These are phyloP conservation scores for Nannospalax galili DNA, from an alignment of 2,113 vertebrate species.

Conservation along the genomic window DNA sequence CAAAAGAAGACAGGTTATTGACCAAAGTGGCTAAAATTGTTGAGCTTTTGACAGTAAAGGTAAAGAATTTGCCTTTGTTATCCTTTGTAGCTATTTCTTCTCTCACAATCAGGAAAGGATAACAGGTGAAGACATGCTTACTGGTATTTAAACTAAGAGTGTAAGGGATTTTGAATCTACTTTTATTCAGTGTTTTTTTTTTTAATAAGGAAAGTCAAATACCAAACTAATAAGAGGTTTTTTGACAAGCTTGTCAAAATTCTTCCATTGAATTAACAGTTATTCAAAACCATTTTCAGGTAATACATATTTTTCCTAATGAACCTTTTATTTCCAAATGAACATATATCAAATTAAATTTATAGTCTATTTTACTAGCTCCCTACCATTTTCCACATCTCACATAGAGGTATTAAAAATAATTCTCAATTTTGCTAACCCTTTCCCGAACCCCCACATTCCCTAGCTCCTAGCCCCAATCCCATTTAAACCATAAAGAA, in stretches of 20 bases:
- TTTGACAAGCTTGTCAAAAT: background rate
- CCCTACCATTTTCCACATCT: background rate
- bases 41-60: slow-evolving; percentile 44
- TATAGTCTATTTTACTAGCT: background rate
- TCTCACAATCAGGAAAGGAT: background rate
- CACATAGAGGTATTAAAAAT: background rate
- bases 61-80: slow-evolving; percentile 42
- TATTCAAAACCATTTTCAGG: background rate
- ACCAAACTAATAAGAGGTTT: background rate
- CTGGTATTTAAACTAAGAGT: slow-evolving; percentile 30
- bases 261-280: background rate
- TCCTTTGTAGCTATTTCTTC: slow-evolving; percentile 51
- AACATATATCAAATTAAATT: background rate
- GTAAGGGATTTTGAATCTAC: background rate
- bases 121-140: slow-evolving; percentile 24
- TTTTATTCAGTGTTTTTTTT: background rate
- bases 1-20: slow-evolving; percentile 44
- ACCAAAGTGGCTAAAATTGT: background rate
- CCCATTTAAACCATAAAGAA: no score
- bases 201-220: background rate
- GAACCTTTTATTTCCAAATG: background rate
- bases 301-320: background rate
- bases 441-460: no score
- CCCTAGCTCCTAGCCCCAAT: no score
- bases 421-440: no score